These are phyloP conservation scores for Petrolisthes cinctipes DNA, from an alignment of 2,888 invertebrate genomes.

Conservation along the genomic window DNA sequence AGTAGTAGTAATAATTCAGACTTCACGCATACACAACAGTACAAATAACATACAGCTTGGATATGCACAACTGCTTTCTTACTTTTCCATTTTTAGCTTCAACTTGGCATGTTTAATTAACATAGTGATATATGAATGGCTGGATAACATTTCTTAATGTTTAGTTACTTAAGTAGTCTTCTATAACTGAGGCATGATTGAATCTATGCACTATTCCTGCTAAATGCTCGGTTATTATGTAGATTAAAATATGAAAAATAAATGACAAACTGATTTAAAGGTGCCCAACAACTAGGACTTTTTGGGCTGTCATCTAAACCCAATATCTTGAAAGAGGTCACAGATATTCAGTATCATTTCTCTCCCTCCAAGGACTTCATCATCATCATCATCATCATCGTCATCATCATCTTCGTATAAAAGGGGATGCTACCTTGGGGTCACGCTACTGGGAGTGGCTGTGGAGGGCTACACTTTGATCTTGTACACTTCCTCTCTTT, in stretches of 20 bases:
- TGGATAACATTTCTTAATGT: constrained; percentile 62
- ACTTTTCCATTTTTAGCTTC: constrained; percentile 34
- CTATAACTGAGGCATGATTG: constrained; percentile 58
- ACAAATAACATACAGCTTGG: constrained; percentile 64
- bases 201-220: constrained; percentile 54
- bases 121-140: constrained; percentile 63
- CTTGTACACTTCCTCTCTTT: constrained; percentile 29
- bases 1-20: constrained; percentile 60
- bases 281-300: constrained; percentile 50
- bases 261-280: constrained; percentile 45
- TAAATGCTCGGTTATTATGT: constrained; percentile 23
- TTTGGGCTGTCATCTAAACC: constrained; percentile 48
- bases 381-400: constrained; percentile 34
- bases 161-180: constrained; percentile 49
- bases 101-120: constrained; percentile 51
- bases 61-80: constrained; percentile 59
- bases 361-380: constrained; percentile 57
- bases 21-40: constrained; percentile 64
- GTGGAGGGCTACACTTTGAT: constrained; percentile 26
- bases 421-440: constrained; percentile 63
- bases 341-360: constrained; percentile 47
- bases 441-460: constrained; percentile 44
- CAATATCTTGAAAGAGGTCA: constrained; percentile 65
- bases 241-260: constrained; percentile 41
- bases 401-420: constrained; percentile 58